phyloP scores from a whole-genome alignment of 2,113 vertebrate genomes.

The Microcebus ravelobensis region DNA sequence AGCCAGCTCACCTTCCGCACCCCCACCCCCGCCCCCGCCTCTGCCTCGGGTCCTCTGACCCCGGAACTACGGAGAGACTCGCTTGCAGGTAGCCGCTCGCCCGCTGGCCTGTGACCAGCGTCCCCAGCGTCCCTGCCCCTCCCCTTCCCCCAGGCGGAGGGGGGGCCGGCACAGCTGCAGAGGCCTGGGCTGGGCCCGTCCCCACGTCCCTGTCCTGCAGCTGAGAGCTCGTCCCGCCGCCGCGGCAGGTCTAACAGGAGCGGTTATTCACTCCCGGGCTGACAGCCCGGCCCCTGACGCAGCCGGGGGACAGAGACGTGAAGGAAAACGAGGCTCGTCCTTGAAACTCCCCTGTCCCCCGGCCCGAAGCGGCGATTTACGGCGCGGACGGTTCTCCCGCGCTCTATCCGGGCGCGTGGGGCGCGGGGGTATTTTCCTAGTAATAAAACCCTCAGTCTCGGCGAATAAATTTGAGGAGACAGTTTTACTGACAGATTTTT shows the following conservation, averaged over 20 bases:
- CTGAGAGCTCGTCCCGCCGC: no score
- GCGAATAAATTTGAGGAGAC: conserved; percentile 80
- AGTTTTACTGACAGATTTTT: conserved; percentile 77
- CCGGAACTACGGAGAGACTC: not conserved
- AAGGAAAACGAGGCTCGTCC: conserved; percentile 38
- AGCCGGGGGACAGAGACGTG: not conserved
- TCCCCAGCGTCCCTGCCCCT: not conserved
- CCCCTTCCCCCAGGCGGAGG: not conserved
- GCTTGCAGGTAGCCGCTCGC: not conserved
- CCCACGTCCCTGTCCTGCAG: no score
- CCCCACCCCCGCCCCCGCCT: not conserved
- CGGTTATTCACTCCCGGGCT: not conserved
- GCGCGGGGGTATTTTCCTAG: conserved; percentile 74
- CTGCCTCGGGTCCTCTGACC: not conserved
- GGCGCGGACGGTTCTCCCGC: not conserved
- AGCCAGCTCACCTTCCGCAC: not conserved
- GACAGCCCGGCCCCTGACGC: not conserved
- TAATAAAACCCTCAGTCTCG: conserved; percentile 80
- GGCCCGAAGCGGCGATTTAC: conserved; percentile 68
- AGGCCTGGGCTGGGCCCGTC: accelerated
- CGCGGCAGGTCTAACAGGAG: accelerated
- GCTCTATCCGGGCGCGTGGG: conserved; percentile 63
- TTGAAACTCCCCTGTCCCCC: conserved; percentile 65
- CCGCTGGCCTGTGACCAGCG: not conserved
- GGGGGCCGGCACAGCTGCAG: accelerated